Conservation (phyloP, 2,113 vertebrate genomes). For the Todiramphus chloris region DNA sequence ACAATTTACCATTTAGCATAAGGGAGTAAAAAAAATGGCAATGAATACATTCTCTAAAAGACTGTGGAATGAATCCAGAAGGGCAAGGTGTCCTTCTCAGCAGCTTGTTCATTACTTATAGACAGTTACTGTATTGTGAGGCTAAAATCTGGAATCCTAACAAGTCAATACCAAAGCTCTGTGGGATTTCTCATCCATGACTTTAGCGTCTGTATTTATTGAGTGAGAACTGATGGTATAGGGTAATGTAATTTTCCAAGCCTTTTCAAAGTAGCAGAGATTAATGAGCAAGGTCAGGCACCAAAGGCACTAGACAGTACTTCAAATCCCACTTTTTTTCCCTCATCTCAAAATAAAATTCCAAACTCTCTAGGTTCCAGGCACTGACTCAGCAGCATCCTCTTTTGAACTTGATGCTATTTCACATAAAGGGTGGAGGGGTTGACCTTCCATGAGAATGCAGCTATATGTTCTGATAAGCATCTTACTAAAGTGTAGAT, state of each 20-base stretch:
- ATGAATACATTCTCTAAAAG: background rate
- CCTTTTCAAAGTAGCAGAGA: constrained; percentile 67
- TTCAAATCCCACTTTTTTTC: background rate
- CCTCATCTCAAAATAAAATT: background rate
- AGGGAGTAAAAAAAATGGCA: background rate
- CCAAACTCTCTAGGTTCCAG: background rate
- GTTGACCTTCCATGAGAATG: background rate
- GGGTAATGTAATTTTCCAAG: constrained; percentile 75
- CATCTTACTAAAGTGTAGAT: background rate
- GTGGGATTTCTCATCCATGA: constrained; percentile 1
- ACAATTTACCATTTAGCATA: background rate
- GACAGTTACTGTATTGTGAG: constrained; percentile 34
- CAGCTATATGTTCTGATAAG: background rate
- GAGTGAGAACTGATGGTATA: constrained; percentile 48
- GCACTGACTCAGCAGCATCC: background rate
- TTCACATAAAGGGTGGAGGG: background rate
- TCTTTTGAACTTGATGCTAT: background rate
- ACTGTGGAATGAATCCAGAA: background rate
- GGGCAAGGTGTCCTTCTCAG: constrained; percentile 1
- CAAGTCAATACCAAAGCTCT: constrained; percentile 19
- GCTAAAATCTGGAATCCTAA: constrained; percentile 22
- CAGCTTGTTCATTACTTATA: constrained; percentile 35
- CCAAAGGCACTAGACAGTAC: constrained; percentile 33
- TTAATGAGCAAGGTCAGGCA: constrained; percentile 76
- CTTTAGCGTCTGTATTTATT: constrained; percentile 36